Evolutionary conservation across 2,113 vertebrate genomes (phyloP).

Genomic region (Salvelinus namaycush): DNA sequence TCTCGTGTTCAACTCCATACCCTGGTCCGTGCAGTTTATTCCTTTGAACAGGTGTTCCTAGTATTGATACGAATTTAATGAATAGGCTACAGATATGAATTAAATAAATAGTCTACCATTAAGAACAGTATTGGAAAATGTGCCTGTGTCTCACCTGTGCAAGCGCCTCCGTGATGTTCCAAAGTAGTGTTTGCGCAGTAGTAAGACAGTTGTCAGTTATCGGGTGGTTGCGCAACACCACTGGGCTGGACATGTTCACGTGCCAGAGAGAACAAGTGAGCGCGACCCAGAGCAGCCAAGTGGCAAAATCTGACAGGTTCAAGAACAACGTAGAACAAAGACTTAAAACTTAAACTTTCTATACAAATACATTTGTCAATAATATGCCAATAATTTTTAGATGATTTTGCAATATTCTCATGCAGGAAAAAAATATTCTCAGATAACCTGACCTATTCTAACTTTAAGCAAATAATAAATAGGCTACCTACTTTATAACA

Average conservation of each 20-base stretch:
- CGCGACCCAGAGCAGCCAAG: slow-evolving; percentile 37
- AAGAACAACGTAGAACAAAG: background rate
- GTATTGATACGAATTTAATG: background rate
- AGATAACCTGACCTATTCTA: no score
- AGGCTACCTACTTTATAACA: background rate
- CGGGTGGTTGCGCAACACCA: background rate
- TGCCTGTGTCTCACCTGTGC: slow-evolving; percentile 30
- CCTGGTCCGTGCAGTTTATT: slow-evolving; percentile 61
- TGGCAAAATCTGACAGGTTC: slow-evolving; percentile 36
- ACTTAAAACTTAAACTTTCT: background rate
- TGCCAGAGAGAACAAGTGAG: slow-evolving; percentile 44
- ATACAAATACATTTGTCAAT: no score
- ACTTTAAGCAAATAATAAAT: background rate
- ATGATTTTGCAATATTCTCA: no score
- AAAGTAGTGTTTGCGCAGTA: slow-evolving; percentile 48
- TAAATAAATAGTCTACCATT: background rate
- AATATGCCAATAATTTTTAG: no score
- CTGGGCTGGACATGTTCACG: slow-evolving; percentile 26
- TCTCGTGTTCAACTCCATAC: slow-evolving; percentile 46
- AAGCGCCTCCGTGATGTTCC: slow-evolving; percentile 50
- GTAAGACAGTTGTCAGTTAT: slow-evolving; percentile 42
- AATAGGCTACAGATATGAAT: background rate
- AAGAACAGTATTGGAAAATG: background rate
- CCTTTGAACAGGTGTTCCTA: slow-evolving; percentile 63
- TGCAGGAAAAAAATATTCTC: no score